Conservation (phyloP, 2,888 invertebrate species). For the Cosmia trapezina region DNA sequence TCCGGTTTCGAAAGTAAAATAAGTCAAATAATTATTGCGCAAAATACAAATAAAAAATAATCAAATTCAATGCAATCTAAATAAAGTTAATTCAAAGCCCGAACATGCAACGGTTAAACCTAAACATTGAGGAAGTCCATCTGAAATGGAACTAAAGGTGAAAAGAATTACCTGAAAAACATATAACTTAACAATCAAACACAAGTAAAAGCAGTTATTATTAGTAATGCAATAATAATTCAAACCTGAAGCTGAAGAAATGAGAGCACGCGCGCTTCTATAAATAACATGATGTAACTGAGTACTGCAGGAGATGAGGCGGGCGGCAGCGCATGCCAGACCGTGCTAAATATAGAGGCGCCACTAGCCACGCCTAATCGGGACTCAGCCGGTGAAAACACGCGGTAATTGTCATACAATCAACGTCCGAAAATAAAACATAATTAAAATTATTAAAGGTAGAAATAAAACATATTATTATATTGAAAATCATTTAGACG, state of each 20-base stretch:
- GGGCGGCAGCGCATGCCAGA: slow-evolving; percentile 73
- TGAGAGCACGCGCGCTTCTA: slow-evolving; percentile 72
- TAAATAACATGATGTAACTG: slow-evolving; percentile 79
- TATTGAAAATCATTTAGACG: slow-evolving; percentile 34
- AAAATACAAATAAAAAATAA: not conserved
- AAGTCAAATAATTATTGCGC: not conserved
- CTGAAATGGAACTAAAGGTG: not conserved
- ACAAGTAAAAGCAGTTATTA: slow-evolving; percentile 24
- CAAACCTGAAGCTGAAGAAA: slow-evolving; percentile 66
- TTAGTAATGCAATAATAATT: slow-evolving; percentile 35
- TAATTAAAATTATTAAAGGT: not conserved
- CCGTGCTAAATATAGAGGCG: slow-evolving; percentile 83
- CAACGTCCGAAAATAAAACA: slow-evolving; percentile 4
- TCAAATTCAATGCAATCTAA: slow-evolving; percentile 8
- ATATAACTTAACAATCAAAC: slow-evolving; percentile 9
- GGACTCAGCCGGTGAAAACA: slow-evolving; percentile 71
- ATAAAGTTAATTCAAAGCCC: not conserved
- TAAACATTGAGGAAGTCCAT: not conserved
- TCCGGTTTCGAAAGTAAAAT: not conserved
- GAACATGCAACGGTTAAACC: not conserved
- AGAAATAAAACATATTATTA: not conserved
- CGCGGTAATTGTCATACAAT: slow-evolving; percentile 58
- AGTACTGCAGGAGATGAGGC: slow-evolving; percentile 65
- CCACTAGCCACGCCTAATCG: slow-evolving; percentile 75
- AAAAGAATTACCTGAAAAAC: not conserved